Conservation (phyloP, 2,797 vertebrate genomes). For the Poeciliopsis turneri region DNA sequence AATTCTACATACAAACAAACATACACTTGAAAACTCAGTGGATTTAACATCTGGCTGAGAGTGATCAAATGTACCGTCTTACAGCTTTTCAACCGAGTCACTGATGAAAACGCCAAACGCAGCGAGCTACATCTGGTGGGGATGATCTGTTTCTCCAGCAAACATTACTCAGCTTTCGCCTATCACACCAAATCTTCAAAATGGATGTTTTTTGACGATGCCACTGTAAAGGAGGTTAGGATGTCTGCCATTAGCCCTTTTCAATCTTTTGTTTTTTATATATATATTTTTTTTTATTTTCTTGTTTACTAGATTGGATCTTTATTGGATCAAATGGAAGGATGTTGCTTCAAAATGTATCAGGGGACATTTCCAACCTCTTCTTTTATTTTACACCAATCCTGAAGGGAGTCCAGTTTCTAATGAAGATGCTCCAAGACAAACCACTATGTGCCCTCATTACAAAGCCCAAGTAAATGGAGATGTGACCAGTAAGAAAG, state of each 20-base stretch:
- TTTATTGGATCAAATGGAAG: conserved; percentile 98
- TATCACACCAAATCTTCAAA: conserved; percentile 97
- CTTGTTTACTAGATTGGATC: conserved; percentile 86
- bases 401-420: conserved; percentile 92
- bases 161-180: conserved; percentile 97
- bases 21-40: conserved; percentile 32
- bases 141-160: conserved; percentile 98
- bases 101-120: conserved; percentile 93
- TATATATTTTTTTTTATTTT: conserved; percentile 4
- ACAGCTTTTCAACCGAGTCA: conserved; percentile 96
- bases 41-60: neutral
- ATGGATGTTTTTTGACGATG: conserved; percentile 98
- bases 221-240: conserved; percentile 96
- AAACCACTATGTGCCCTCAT: conserved; percentile 90
- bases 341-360: conserved; percentile 95
- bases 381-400: conserved; percentile 95
- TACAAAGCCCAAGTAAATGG: conserved; percentile 85
- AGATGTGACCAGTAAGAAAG: conserved; percentile 82
- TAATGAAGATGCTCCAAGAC: conserved; percentile 92
- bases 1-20: conserved; percentile 7
- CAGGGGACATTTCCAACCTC: conserved; percentile 95
- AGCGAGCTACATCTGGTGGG: conserved; percentile 96
- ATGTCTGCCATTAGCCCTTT: conserved; percentile 23
- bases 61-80: conserved; percentile 45
- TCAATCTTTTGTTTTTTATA: conserved; percentile 23